Conservation (phyloP, 2,888 invertebrate species). For the Agriotes lineatus region DNA sequence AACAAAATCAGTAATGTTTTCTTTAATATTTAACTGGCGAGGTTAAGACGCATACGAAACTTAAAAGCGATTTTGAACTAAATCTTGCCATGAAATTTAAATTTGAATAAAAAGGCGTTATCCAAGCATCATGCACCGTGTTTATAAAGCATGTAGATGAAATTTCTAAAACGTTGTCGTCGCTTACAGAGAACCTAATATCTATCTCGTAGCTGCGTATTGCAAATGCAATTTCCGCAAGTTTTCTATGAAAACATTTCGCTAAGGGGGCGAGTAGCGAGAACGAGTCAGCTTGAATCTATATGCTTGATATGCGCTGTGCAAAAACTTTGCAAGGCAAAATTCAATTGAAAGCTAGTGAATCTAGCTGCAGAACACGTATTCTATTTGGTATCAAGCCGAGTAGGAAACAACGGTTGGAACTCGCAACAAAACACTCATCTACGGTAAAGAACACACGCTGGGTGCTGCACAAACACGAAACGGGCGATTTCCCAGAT, state of each 20-base stretch:
- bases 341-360: constrained; percentile 43
- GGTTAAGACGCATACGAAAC: too few species aligned
- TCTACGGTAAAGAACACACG: constrained; percentile 42
- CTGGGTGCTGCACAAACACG: constrained; percentile 40
- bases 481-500: constrained; percentile 34
- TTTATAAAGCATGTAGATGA: too few species aligned
- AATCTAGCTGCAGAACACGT: constrained; percentile 56
- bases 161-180: too few species aligned
- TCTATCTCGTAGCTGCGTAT: constrained; percentile 17
- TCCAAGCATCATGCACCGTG: too few species aligned
- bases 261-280: constrained; percentile 5
- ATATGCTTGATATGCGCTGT: constrained; percentile 31
- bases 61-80: too few species aligned
- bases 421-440: constrained; percentile 53
- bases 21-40: too few species aligned
- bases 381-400: constrained; percentile 54
- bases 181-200: neutral
- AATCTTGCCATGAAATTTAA: too few species aligned
- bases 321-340: constrained; percentile 49
- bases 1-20: too few species aligned
- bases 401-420: constrained; percentile 52
- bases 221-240: constrained; percentile 36
- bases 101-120: too few species aligned
- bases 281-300: constrained; percentile 21
- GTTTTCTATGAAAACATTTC: constrained; percentile 35